Conservation (phyloP, 2,888 invertebrate genomes). For the Chelonus formosanus region DNA sequence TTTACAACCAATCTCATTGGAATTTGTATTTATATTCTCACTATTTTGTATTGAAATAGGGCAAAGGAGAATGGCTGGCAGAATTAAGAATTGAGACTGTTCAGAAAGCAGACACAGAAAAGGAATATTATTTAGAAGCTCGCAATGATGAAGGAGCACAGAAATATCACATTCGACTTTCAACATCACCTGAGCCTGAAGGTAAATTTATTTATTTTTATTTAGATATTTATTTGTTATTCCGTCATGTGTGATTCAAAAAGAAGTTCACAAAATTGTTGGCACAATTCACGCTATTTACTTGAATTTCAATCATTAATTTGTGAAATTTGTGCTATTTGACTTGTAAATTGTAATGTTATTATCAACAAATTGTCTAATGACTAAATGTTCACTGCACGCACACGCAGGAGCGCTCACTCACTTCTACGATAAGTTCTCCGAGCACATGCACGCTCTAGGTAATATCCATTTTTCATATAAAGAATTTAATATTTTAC, state of each 20-base stretch:
- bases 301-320: too few relatives aligned
- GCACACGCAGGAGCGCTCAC: slow-evolving; percentile 63
- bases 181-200: slow-evolving; percentile 72
- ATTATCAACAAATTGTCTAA: slow-evolving; percentile 46
- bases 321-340: too few relatives aligned
- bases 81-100: slow-evolving; percentile 74
- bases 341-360: slow-evolving; percentile 1
- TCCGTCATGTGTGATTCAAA: too few relatives aligned
- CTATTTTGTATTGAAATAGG: slow-evolving; percentile 63
- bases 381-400: slow-evolving; percentile 55
- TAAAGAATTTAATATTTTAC: slow-evolving; percentile 1
- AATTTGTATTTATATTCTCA: slow-evolving; percentile 1
- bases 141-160: slow-evolving; percentile 75
- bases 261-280: too few relatives aligned
- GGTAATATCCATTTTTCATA: slow-evolving; percentile 60
- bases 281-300: too few relatives aligned
- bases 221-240: slow-evolving; percentile 21
- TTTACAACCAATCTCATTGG: neutral
- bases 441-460: slow-evolving; percentile 64
- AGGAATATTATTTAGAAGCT: slow-evolving; percentile 74
- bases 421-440: slow-evolving; percentile 64
- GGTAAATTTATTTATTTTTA: slow-evolving; percentile 59
- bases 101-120: slow-evolving; percentile 79
- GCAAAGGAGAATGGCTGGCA: slow-evolving; percentile 74
- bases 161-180: slow-evolving; percentile 75